Percentiles rank a stretch among this genome's conserved stretches.
Conservation (phyloP, 2,888 invertebrate genomes). For the Tortricodes alternella region DNA sequence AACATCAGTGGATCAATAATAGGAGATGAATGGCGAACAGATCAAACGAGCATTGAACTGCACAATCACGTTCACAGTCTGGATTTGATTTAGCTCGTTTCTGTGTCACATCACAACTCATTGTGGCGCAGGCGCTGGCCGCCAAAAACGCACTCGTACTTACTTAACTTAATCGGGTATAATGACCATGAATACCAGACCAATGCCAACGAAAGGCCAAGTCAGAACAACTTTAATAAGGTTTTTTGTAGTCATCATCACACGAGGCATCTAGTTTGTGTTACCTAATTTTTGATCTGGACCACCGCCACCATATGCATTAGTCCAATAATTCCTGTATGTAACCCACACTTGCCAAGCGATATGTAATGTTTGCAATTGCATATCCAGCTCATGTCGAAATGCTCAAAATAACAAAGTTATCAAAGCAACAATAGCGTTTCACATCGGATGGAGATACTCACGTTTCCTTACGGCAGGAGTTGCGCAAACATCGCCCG, state of each 20-base stretch:
- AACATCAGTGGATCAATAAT: background rate
- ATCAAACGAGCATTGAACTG: background rate
- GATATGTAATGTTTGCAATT: background rate
- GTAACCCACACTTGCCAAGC: background rate
- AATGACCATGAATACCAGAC: too few species aligned
- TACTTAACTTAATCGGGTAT: too few species aligned
- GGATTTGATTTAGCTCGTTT: background rate
- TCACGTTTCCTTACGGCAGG: slow-evolving; percentile 18
- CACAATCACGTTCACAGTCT: background rate
- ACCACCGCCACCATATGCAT: too few species aligned
- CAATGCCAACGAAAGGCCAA: too few species aligned
- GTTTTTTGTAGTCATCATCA: too few species aligned
- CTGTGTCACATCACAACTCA: background rate
- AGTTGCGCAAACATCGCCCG: slow-evolving; percentile 20
- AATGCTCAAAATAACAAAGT: slow-evolving; percentile 13
- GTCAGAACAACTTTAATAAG: too few species aligned
- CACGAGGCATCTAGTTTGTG: too few species aligned
- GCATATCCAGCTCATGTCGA: slow-evolving; percentile 6
- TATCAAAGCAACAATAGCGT: slow-evolving; percentile 12
- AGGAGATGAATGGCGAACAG: background rate
- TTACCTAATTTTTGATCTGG: too few species aligned
- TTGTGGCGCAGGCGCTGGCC: too few species aligned
- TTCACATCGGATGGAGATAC: slow-evolving; percentile 15
- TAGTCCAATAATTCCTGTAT: background rate
- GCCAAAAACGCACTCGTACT: too few species aligned